Conservation (phyloP, 2,113 vertebrate species). For the Hippocampus zosterae region DNA sequence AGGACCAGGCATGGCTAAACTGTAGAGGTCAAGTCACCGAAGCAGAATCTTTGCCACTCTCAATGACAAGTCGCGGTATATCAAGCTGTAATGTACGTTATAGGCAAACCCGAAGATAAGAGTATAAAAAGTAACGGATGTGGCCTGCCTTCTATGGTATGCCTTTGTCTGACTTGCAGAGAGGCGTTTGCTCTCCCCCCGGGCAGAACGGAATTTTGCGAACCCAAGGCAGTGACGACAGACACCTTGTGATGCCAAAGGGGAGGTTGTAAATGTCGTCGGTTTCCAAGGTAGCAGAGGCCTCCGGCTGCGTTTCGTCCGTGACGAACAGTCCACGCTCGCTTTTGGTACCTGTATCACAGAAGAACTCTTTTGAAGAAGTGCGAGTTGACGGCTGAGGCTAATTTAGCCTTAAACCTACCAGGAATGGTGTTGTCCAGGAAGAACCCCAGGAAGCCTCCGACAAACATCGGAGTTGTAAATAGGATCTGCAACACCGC, state of each 20-base stretch:
- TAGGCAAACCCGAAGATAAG: background rate
- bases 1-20: background rate
- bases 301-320: constrained; percentile 49
- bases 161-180: background rate
- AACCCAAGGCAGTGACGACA: constrained; percentile 63
- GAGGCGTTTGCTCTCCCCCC: background rate
- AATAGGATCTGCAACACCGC: constrained; percentile 85
- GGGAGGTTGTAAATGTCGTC: constrained; percentile 77
- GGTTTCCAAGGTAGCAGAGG: background rate
- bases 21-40: background rate
- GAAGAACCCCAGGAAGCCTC: constrained; percentile 85
- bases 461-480: constrained; percentile 91
- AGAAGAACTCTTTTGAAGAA: background rate
- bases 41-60: background rate
- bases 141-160: background rate
- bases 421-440: constrained; percentile 93
- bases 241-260: constrained; percentile 71
- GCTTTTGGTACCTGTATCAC: constrained; percentile 67
- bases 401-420: constrained; percentile 53
- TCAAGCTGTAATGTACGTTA: background rate
- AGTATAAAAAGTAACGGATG: background rate
- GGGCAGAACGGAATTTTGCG: constrained; percentile 76
- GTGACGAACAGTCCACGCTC: constrained; percentile 76
- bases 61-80: no score
- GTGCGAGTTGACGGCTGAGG: background rate